These are phyloP conservation scores for Otolemur garnettii DNA, from an alignment of 2,113 vertebrate species.

Conservation along the genomic window DNA sequence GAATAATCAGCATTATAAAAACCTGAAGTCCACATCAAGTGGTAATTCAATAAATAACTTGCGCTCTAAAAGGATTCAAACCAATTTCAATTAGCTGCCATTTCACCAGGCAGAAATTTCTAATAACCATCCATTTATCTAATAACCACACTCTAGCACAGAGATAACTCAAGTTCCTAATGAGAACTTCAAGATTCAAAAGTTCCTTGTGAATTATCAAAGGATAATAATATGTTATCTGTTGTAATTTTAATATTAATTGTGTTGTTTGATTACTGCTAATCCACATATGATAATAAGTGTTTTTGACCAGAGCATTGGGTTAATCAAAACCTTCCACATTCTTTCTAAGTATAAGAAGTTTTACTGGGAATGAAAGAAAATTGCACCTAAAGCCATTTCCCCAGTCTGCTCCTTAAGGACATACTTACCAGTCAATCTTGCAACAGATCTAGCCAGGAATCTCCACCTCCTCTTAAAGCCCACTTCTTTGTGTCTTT, in stretches of 20 bases:
- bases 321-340: slow-evolving; percentile 67
- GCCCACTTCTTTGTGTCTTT: slow-evolving; percentile 26
- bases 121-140: slow-evolving; percentile 62
- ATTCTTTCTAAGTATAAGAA: slow-evolving; percentile 40
- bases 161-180: slow-evolving; percentile 68
- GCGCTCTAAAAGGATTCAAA: slow-evolving; percentile 54
- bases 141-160: slow-evolving; percentile 45
- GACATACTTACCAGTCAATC: background rate
- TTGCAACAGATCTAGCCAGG: slow-evolving; percentile 63
- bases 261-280: slow-evolving; percentile 65
- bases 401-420: slow-evolving; percentile 45
- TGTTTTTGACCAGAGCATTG: slow-evolving; percentile 66
- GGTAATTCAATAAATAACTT: slow-evolving; percentile 51
- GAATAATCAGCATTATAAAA: slow-evolving; percentile 37
- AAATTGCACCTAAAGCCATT: background rate
- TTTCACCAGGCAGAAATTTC: slow-evolving; percentile 57
- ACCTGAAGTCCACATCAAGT: slow-evolving; percentile 49
- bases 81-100: slow-evolving; percentile 62
- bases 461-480: slow-evolving; percentile 21
- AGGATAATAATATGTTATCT: slow-evolving; percentile 48
- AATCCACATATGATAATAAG: slow-evolving; percentile 60
- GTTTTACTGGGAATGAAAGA: slow-evolving; percentile 5
- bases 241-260: slow-evolving; percentile 70
- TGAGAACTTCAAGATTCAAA: slow-evolving; percentile 65
- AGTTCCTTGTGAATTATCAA: slow-evolving; percentile 70